phyloP scores from a whole-genome alignment of 1,140 invertebrate species.

The Melitaea cinxia region DNA sequence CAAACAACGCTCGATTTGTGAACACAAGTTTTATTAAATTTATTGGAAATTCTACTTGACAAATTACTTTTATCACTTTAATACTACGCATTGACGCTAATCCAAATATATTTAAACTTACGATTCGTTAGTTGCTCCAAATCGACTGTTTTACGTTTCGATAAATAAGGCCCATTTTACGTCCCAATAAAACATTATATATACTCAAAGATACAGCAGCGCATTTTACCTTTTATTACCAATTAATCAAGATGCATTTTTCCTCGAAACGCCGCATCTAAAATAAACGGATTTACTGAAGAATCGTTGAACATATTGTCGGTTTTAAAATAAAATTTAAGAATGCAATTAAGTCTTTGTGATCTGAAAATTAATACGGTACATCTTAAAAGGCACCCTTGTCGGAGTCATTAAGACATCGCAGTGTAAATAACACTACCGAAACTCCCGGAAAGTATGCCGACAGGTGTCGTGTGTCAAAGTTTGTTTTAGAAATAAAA shows the following conservation, averaged over 20 bases:
- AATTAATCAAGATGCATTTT: constrained; percentile 64
- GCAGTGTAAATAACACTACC: constrained; percentile 52
- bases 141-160: constrained; percentile 54
- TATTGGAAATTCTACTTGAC: neutral
- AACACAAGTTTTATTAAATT: neutral
- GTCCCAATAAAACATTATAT: constrained; percentile 54
- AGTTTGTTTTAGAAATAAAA: constrained; percentile 42
- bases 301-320: constrained; percentile 64
- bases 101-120: neutral
- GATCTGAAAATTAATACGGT: constrained; percentile 71
- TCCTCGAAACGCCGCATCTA: constrained; percentile 46
- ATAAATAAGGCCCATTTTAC: constrained; percentile 59
- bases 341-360: constrained; percentile 72
- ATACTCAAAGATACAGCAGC: constrained; percentile 51
- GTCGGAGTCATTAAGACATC: constrained; percentile 60
- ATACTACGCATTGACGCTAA: neutral
- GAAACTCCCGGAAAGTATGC: constrained; percentile 38
- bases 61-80: too few relatives aligned
- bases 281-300: constrained; percentile 53
- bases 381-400: constrained; percentile 50
- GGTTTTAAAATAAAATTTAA: constrained; percentile 77
- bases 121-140: constrained; percentile 36
- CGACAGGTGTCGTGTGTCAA: constrained; percentile 50
- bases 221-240: constrained; percentile 60
- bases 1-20: neutral